Base-by-base conservation (phyloP, 2,113 vertebrate genomes). In the Silurus meridionalis region DNA sequence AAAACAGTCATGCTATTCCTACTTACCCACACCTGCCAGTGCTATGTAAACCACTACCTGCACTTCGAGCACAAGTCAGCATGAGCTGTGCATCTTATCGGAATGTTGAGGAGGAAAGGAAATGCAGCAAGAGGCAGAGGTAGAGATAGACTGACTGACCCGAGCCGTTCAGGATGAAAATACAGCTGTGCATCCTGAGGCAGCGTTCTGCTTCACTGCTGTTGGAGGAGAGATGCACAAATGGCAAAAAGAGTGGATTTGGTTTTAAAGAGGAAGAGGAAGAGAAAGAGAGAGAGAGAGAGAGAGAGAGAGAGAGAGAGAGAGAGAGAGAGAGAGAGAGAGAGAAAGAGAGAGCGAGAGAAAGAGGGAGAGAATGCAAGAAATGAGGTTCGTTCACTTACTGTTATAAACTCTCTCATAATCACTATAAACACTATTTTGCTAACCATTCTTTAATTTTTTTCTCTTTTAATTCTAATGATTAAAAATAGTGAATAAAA, bases 221-320 rank as follows among this genome's bases (percentile, higher is more conserved):
- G 83, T 21, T 63, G 58, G 55, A 46, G 57, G 66, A 74, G 48
- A 63, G 69, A 37, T 74, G 55, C 21, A 66, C 66, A 81, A 61
- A 60, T 46, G n/a, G n/a, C 19, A 74, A 55, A 13, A 53, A 66
- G 53, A 82, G n/a, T 21, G 25, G 55, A 77, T 48, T 0, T 37
- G 25, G 21, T 55, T 13, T 37, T 28, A 85, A 67, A 61, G 19
- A 21, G 58, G 21, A 28, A 81, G 58, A 48, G 21, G 64, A 80
- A 55, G 60, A 57, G 80, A 11, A 80, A 86, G 67, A 82, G 57
- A 75, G 46, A 82, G 48, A 82, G 58, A 64, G 60, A 86, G 85
- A 61, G 66, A 86, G n/a, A 66, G 15, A 77, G 50, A 67, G 78
- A 61, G 17, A 75, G 6, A 81, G 53, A 69, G 13, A 71, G 50